Conservation (phyloP, 2,888 invertebrate species). For the Pseudococcus longispinus region DNA sequence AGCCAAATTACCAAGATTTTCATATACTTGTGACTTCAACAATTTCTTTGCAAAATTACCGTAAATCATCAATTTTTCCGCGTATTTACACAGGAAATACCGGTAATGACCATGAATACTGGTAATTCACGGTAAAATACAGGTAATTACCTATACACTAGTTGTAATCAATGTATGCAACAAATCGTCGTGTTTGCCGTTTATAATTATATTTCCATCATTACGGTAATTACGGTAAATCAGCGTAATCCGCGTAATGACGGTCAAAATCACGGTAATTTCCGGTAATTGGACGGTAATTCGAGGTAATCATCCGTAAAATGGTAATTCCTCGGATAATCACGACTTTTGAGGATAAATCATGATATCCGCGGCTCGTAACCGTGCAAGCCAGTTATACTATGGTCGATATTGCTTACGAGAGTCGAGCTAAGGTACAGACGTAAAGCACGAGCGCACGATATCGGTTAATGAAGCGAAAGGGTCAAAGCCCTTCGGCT, state of each 20-base stretch:
- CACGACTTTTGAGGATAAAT: neutral
- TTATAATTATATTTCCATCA: neutral
- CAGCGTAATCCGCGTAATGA: too few species aligned
- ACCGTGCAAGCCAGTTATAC: neutral
- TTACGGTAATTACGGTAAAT: neutral
- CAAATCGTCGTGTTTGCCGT: neutral
- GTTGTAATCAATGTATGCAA: too few species aligned
- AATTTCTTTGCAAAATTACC: too few species aligned
- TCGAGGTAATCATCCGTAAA: too few species aligned
- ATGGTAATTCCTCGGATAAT: neutral
- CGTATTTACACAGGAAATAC: too few species aligned
- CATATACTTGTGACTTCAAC: too few species aligned
- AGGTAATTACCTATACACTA: too few species aligned
- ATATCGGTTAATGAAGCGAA: slow-evolving; percentile 28
- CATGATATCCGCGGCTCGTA: neutral
- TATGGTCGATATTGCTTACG: neutral
- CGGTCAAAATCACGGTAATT: too few species aligned
- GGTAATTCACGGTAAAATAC: too few species aligned
- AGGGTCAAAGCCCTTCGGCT: slow-evolving; percentile 27
- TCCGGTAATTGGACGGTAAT: neutral
- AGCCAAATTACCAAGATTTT: too few species aligned
- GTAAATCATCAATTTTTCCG: too few species aligned
- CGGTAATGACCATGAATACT: too few species aligned
- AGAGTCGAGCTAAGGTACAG: neutral
- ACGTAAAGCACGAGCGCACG: neutral